Percentiles rank a stretch among this genome's conserved stretches.
phyloP scores from a whole-genome alignment of 2,113 vertebrate species.

The Amia ocellicauda region DNA sequence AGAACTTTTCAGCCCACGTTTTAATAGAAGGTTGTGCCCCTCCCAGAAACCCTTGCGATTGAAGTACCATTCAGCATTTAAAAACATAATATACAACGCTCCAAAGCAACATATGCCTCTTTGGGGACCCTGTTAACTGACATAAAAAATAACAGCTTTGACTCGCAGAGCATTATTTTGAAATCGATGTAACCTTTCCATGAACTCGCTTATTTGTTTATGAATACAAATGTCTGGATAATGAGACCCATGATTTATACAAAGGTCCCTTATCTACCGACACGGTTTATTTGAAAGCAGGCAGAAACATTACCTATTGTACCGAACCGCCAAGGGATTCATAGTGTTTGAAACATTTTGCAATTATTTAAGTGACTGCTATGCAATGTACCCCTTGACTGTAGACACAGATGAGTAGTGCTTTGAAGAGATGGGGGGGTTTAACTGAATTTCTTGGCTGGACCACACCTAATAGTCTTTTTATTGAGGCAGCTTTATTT shows the following conservation, averaged over 20 bases:
- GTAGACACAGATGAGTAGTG: conserved; percentile 1
- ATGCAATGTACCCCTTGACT: conserved; percentile 30
- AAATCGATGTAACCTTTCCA: not conserved
- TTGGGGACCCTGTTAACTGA: no score
- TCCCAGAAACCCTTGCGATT: not conserved
- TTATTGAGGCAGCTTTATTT: conserved; percentile 38
- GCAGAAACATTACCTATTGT: no score
- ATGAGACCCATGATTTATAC: no score
- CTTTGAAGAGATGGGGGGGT: conserved; percentile 3
- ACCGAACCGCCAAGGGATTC: not conserved
- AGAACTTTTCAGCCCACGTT: no score
- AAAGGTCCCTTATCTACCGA: no score
- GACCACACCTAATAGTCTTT: conserved; percentile 32
- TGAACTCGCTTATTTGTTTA: no score
- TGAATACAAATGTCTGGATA: no score
- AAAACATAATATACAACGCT: no score
- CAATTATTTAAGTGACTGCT: conserved; percentile 17
- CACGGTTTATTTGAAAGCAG: not conserved
- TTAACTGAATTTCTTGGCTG: conserved; percentile 27
- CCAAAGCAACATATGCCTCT: no score
- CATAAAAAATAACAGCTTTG: not conserved
- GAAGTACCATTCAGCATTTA: not conserved
- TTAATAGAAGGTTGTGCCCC: not conserved
- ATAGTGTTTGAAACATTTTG: conserved; percentile 4
- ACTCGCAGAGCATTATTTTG: not conserved